A percentile compares a stretch with the other conserved stretches of the same genome.
These are phyloP conservation scores for Catharus bicknelli DNA, from an alignment of 2,113 vertebrate genomes.

Conservation along the genomic window DNA sequence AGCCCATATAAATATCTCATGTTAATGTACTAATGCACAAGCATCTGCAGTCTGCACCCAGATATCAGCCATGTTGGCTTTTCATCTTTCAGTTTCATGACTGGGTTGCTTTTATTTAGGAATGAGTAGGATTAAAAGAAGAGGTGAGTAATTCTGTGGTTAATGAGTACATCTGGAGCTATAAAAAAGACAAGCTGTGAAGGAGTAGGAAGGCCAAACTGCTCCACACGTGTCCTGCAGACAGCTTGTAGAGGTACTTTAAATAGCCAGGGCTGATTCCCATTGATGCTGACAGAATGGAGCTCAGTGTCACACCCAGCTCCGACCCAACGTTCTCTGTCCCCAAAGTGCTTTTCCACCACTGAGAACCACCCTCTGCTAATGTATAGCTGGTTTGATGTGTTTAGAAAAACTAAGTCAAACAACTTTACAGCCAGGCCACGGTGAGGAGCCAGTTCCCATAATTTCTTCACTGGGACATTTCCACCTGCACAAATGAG, in stretches of 20 bases:
- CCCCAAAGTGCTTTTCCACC: background rate
- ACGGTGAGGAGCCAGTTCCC: accelerated
- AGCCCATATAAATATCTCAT: background rate
- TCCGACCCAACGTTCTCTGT: background rate
- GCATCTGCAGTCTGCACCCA: background rate
- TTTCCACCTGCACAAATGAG: background rate
- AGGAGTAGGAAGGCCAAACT: background rate
- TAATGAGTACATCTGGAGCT: conserved; percentile 11
- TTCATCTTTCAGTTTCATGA: background rate
- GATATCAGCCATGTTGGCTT: background rate
- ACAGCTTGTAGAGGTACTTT: background rate
- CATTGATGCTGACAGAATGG: accelerated
- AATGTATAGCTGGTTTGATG: accelerated
- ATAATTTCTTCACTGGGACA: accelerated
- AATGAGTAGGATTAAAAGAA: background rate
- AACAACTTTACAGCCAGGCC: background rate
- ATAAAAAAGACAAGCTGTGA: background rate
- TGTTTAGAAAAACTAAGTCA: background rate
- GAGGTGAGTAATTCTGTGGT: background rate
- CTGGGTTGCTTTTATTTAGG: background rate
- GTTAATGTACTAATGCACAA: background rate
- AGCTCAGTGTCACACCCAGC: background rate
- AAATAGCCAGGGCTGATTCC: background rate
- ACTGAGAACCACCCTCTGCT: background rate
- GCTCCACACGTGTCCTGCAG: background rate